phyloP scores from a whole-genome alignment of 2,113 vertebrate species.

The Agelaius tricolor region DNA sequence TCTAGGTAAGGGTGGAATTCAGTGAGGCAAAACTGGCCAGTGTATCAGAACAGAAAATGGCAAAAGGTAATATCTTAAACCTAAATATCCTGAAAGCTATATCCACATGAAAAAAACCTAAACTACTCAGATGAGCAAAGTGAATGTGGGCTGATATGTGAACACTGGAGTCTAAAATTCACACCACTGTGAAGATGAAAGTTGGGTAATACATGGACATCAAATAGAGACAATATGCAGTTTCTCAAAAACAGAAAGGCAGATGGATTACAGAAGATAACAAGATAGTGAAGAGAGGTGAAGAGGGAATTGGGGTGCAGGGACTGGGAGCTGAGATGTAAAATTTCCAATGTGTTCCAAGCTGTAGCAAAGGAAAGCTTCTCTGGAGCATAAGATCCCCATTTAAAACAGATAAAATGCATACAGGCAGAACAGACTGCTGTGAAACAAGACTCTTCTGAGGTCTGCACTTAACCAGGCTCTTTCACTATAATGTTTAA shows the following conservation, averaged over 20 bases:
- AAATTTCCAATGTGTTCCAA: not conserved
- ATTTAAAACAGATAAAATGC: not conserved
- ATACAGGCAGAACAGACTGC: not conserved
- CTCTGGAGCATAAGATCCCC: not conserved
- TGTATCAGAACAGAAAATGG: not conserved
- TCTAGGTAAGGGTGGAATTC: not conserved
- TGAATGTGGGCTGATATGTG: not conserved
- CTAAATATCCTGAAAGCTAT: not conserved
- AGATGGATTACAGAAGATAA: not conserved
- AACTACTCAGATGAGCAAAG: not conserved
- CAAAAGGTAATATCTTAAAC: not conserved
- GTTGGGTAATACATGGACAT: not conserved
- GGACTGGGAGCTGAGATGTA: not conserved
- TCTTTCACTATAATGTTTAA: not conserved
- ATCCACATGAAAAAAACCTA: not conserved
- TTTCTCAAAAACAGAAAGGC: not conserved
- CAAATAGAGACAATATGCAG: not conserved
- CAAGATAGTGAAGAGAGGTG: not conserved
- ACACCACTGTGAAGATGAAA: not conserved
- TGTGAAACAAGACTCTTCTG: not conserved
- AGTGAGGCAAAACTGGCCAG: not conserved
- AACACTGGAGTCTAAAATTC: not conserved
- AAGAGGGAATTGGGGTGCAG: not conserved
- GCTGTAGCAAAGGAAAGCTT: not conserved
- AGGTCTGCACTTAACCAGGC: not conserved